Base-by-base conservation (phyloP, 2,797 vertebrate genomes). In the Tiaroga cobitis region DNA sequence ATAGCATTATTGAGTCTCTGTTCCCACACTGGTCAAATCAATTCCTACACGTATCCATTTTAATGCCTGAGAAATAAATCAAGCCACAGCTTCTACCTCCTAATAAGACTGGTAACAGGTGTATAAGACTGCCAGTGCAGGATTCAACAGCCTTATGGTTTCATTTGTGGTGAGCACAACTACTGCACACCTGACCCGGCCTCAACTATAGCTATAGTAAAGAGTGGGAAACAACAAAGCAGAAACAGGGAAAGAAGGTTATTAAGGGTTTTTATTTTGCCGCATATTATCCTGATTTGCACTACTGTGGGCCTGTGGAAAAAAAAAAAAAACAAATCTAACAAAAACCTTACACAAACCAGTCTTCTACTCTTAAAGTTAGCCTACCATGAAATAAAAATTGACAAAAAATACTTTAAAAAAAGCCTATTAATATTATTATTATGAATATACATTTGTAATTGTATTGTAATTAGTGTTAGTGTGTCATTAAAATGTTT, bases 31-130 rank as follows among this genome's bases (percentile, higher is more conserved):
- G n/a, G 76, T 63, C 34, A 78, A 26, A 78, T 78, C 56, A 7
- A 63, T 78, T 78, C 21, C 7, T 18, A 13, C 32, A 59, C 21
- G 3, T 43, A 63, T 43, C 56, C 29, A 19, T 63, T 78, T 63
- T 41, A 63, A 63, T 7, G 56, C 63, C 37, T 77, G 34, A 59
- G 54, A 63, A 78, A 43, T 29, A 63, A 63, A 78, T 61, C 24
- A n/a, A 78, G 21, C n/a, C 68, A 43, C 73, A 85, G 82, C 51
- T 84, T 43, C 32, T 78, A 8, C 24, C n/a, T 65, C n/a, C 24
- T 51, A 84, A 73, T 43, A 54, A 77, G 59, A 76, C 26, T 24
- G n/a, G 70, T 75, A 61, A 61, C 15, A 34, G 41, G 39, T 76
- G 39, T 41, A 41, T 2, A 41, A 41, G 39, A n/a, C n/a, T n/a